A percentile compares a stretch with the other conserved stretches of the same genome.
These are phyloP conservation scores for Drosophila littoralis DNA, from an alignment of 1,140 invertebrate species.

Conservation along the genomic window DNA sequence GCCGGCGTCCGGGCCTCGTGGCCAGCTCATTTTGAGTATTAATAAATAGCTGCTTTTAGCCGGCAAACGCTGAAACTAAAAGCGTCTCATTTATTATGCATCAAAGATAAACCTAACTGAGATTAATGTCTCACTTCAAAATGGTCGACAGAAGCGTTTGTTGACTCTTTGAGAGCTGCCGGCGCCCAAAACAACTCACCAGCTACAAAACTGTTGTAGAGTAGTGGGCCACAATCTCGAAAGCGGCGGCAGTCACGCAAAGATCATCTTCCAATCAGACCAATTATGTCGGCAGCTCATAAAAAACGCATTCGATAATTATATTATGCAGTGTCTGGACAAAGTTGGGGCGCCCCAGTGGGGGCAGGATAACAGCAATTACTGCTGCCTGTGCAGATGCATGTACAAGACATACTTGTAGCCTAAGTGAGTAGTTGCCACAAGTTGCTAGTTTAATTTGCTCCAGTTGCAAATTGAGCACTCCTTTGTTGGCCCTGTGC, in stretches of 20 bases:
- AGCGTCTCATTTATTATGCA: constrained; percentile 77
- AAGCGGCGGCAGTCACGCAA: constrained; percentile 51
- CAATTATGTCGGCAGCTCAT: constrained; percentile 74
- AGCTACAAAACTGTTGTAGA: constrained; percentile 5
- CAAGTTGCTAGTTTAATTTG: constrained; percentile 37
- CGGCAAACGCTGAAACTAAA: constrained; percentile 41
- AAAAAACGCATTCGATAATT: constrained; percentile 67
- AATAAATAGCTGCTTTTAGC: constrained; percentile 80
- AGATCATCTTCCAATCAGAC: constrained; percentile 53
- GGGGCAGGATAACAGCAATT: constrained; percentile 16
- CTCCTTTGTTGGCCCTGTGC: constrained; percentile 27
- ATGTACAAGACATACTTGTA: constrained; percentile 7
- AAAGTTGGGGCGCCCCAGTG: neutral
- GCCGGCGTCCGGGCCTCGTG: constrained; percentile 10
- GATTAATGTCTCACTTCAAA: constrained; percentile 80
- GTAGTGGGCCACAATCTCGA: constrained; percentile 5
- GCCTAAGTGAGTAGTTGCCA: constrained; percentile 38
- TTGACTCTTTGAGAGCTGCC: constrained; percentile 27
- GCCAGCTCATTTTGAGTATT: constrained; percentile 44
- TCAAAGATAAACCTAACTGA: constrained; percentile 82
- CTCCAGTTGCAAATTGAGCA: constrained; percentile 26
- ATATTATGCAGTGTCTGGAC: constrained; percentile 55
- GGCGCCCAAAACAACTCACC: constrained; percentile 32
- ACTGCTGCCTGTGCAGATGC: neutral
- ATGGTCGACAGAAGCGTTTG: constrained; percentile 52